These are phyloP conservation scores for Harpagoxenus sublaevis DNA, from an alignment of 2,888 invertebrate genomes.

Conservation along the genomic window DNA sequence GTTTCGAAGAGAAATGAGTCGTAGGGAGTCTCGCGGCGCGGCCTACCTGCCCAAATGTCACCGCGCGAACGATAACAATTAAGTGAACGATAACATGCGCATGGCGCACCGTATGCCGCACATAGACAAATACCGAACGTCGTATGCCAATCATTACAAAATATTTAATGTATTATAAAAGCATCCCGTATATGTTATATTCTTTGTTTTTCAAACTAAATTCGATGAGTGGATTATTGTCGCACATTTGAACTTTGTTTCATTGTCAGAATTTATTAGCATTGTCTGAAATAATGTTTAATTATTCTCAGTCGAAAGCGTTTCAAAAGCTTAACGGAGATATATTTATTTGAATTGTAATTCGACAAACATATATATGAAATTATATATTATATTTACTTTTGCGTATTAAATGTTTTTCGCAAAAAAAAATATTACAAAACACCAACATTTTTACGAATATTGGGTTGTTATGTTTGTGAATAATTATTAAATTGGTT, in stretches of 20 bases:
- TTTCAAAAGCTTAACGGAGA: neutral
- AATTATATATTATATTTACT: neutral
- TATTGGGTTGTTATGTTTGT: neutral
- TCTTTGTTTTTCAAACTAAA: neutral
- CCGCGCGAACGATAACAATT: neutral
- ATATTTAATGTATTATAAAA: neutral
- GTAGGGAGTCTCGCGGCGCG: too few relatives aligned
- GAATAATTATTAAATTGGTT: neutral
- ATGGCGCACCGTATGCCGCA: too few relatives aligned
- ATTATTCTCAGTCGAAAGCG: neutral
- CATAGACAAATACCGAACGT: neutral
- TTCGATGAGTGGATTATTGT: neutral
- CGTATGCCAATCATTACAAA: neutral
- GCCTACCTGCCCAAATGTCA: neutral
- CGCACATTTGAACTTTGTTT: neutral
- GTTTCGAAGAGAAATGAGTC: neutral
- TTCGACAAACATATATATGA: neutral
- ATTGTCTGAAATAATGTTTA: conserved; percentile 1
- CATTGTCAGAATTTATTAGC: neutral
- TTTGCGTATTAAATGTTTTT: neutral
- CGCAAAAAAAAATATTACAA: neutral
- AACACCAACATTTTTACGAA: neutral
- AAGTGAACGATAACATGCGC: neutral
- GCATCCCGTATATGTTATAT: neutral
- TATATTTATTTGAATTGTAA: conserved; percentile 1